Conservation (phyloP, 37 sponge, comb jelly and placozoan species). For the Crambe crambe region DNA sequence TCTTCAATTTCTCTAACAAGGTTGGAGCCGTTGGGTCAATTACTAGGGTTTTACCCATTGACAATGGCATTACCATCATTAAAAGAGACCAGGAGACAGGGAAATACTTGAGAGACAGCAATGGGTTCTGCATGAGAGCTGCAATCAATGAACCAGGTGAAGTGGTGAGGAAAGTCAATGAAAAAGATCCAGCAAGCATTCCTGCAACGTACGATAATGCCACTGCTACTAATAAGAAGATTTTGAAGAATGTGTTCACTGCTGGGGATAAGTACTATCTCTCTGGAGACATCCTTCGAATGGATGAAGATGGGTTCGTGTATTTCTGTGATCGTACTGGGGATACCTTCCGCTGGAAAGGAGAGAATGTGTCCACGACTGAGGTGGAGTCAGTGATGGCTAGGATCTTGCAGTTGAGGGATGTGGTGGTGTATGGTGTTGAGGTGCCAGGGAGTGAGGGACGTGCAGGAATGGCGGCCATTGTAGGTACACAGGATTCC, state of each 20-base stretch:
- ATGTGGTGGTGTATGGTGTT: slow-evolving; percentile 85
- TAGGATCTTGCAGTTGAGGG: slow-evolving; percentile 42
- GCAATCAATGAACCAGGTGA: slow-evolving; percentile 72
- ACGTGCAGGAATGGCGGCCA: slow-evolving; percentile 84
- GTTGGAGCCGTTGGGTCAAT: slow-evolving; percentile 56
- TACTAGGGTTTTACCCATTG: slow-evolving; percentile 22
- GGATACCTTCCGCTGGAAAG: slow-evolving; percentile 94
- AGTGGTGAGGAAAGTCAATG: slow-evolving; percentile 34
- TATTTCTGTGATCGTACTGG: slow-evolving; percentile 90
- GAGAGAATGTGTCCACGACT: slow-evolving; percentile 91
- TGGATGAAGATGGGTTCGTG: slow-evolving; percentile 79
- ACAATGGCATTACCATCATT: slow-evolving; percentile 22
- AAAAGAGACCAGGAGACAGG: slow-evolving; percentile 59
- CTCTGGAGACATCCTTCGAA: slow-evolving; percentile 74
- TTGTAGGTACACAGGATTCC: slow-evolving; percentile 44
- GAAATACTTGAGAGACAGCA: slow-evolving; percentile 41
- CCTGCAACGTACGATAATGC: slow-evolving; percentile 59
- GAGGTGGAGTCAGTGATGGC: slow-evolving; percentile 79
- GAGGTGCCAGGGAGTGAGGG: slow-evolving; percentile 86
- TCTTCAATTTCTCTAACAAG: slow-evolving; percentile 39
- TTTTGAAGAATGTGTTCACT: slow-evolving; percentile 55
- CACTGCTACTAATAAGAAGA: slow-evolving; percentile 35
- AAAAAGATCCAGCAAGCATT: not conserved
- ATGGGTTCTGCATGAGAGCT: slow-evolving; percentile 68
- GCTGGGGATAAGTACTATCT: slow-evolving; percentile 69